Evolutionary conservation across 2,888 invertebrate genomes (phyloP).

Genomic region (Psococerastis gibbosa): DNA sequence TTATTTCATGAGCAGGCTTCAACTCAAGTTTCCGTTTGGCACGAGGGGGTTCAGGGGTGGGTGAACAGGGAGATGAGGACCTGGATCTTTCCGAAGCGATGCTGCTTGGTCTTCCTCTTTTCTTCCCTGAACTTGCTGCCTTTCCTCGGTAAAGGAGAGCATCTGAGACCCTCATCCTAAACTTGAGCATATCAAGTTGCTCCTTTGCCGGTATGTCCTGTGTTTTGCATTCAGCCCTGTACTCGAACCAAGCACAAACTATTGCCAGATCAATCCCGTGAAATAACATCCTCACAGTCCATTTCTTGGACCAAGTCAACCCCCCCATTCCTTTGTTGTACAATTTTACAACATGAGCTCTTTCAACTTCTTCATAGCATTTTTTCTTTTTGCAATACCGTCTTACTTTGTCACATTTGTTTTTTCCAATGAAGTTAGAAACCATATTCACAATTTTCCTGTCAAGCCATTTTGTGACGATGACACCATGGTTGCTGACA

Average conservation of each 20-base stretch:
- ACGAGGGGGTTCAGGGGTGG: not conserved
- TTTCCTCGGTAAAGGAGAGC: not conserved
- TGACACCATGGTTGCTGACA: not conserved
- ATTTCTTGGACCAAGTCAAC: slow-evolving; percentile 10
- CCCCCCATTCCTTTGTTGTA: slow-evolving; percentile 8
- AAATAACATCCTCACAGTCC: slow-evolving; percentile 10
- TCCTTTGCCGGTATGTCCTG: not conserved
- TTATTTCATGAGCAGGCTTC: not conserved
- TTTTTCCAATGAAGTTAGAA: slow-evolving; percentile 18
- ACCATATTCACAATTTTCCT: slow-evolving; percentile 17
- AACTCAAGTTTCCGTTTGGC: not conserved
- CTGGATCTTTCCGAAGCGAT: no score
- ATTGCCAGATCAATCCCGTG: slow-evolving; percentile 1
- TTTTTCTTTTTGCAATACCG: slow-evolving; percentile 17
- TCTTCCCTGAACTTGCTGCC: not conserved
- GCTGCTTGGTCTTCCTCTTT: not conserved
- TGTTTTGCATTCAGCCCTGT: not conserved
- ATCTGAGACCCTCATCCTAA: not conserved
- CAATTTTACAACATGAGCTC: not conserved
- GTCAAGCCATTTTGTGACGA: slow-evolving; percentile 17
- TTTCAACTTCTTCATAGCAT: slow-evolving; percentile 2
- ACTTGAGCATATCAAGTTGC: not conserved
- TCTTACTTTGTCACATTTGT: slow-evolving; percentile 15
- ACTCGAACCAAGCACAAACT: slow-evolving; percentile 2
- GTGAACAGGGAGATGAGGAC: no score